Evolutionary conservation across 1,140 invertebrate genomes (phyloP), one percentile per base, ranked within the genome.

Genomic region (Drosophila jambulina): DNA sequence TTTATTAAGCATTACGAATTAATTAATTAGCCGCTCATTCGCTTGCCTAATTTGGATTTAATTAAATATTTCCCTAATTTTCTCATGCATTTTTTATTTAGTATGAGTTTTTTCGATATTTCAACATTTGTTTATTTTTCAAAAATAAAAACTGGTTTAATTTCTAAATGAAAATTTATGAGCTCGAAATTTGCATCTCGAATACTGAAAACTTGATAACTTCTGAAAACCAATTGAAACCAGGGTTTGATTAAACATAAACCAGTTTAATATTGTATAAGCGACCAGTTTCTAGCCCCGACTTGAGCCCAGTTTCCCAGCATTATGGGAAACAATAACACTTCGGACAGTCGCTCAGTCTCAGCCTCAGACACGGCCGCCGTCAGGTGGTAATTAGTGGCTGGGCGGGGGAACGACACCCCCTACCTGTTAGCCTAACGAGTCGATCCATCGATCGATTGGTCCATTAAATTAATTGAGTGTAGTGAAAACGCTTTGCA

Each of bases 391-490:
- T 57, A 86, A 78, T 82, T 75, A 75, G 64, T 78, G 75, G 43
- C 69, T 49, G 25, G 40, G n/a, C 25, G 36, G n/a, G 32, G 23
- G 29, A 53, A 34, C 34, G 40, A 54, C 54, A 74, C 63, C 48
- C n/a, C 15, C 60, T 29, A 49, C 58, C 63, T 60, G 61, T 77
- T 82, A 58, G 61, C 40, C 71, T 72, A 76, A 76, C 78, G 72
- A 76, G 46, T 81, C 70, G 45, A 71, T 81, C 70, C 42, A 71
- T 64, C 61, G 85, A 90, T 90, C 84, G 78, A 88, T 88, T 84
- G 74, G 80, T 84, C 85, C 85, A 88, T 88, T 88, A 88, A 88
- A 88, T 88, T 81, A 88, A 88, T 88, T 88, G 85, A 88, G 77
- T 88, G 78, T 75, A 88, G 77, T 78, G 69, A 53, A 84, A 90